Base-by-base conservation (phyloP, 2,888 invertebrate species). In the Aspidiotus rigidus region DNA sequence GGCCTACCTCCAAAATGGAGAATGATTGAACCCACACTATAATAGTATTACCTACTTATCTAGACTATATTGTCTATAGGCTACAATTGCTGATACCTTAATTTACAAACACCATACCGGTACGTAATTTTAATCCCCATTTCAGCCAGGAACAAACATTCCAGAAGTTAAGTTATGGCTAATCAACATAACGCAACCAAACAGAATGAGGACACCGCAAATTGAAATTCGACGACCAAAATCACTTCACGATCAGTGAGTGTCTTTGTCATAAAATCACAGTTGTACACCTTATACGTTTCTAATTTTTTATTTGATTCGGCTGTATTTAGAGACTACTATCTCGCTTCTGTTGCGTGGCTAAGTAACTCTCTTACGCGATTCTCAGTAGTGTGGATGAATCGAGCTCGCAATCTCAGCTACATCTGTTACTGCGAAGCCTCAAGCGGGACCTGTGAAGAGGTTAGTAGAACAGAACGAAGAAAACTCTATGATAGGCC, bases 91-190 rank as follows among this genome's bases (percentile, higher is more conserved):
- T 5, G 5, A 28, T 28, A 28, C 28, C 28, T 28, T 28, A 28
- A 5, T 28, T 28, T 28, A 28, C 28, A 28, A 28, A 28, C 5
- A 28, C 28, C 28, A 28, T 28, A 28, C 5, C n/a, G n/a, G 28
- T 5, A 28, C 28, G 2, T 3, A 28, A 28, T 28, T 28, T 28
- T 1, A 28, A 28, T 28, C 5, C 28, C 5, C n/a, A n/a, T 49
- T 49, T 49, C 79, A 87, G 87, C 91, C 93, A 72, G 93, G 92
- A 72, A 87, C 90, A 72, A 82, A 86, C 59, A 94, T 93, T 82
- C 94, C 94, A 17, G 86, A 85, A 76, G 90, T 90, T 69, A 85
- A 84, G 74, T 81, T 94, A 70, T 91, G 88, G 86, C 83, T 94
- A 73, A 83, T 90, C 73, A 86, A 89, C 76, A 83, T 92, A 72